Evolutionary conservation across 1,140 invertebrate species (phyloP), one percentile per base, ranked within the genome.

Genomic region (Diachasma alloeum): DNA sequence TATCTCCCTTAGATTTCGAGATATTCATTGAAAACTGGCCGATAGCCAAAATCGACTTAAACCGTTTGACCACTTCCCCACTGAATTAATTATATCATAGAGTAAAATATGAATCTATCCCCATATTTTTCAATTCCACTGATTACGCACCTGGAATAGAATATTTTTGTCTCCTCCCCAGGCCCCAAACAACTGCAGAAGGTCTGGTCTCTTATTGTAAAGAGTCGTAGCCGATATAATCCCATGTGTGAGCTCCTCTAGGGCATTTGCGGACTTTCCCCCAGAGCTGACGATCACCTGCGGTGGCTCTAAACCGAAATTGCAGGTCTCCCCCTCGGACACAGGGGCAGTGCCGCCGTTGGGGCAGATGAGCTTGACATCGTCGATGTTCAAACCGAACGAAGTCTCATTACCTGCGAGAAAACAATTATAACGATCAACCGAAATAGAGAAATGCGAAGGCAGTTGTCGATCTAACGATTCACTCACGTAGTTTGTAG

Each of bases 291-390:
- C 84, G 6, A 91, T 86, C 72, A 91, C 84, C 44, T 88, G 87
- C 0, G 93, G 90, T 5, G 93, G 91, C 9, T 95, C 91, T 76
- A 91, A 85, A 1, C 93, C 93, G 19, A 94, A 83, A 83, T 94
- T 91, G 81, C 94, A 95, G 13, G 83, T 84, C 10, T 87, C 79
- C 88, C 91, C 94, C 17, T 92, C 84, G 22, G 91, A 87, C 15
- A 93, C 84, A 1, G 89, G 74, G 0, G 85, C 84, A 13, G 87
- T 85, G 10, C 91, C 86, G 36, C 90, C 93, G 83, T 94, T 91
- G n/a, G 92, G 91, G 84, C 94, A 95, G 37, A 95, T 83, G 22
- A 95, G 84, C 81, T 93, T 91, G 79, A 93, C 94, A 82, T 95
- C 93, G 56, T 93, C 90, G 37, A 67, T 53, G 4, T 39, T 11